Evolutionary conservation across 2,888 invertebrate species (phyloP), one percentile per base, ranked within the genome.

Genomic region (Nephrotoma appendiculata): DNA sequence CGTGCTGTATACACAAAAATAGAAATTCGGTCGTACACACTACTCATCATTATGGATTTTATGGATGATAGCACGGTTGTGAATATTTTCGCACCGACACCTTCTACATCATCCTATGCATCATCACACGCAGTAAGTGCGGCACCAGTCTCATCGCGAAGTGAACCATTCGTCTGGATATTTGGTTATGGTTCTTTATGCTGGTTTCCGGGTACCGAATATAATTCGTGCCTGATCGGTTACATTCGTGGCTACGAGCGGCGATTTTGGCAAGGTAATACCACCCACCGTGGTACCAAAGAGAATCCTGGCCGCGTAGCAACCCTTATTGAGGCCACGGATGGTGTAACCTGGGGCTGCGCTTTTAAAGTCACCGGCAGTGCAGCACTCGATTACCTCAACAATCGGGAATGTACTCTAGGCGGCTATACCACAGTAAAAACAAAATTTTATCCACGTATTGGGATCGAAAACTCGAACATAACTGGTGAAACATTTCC

Each of bases 131-230:
- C 85, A 44, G 31, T 85, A 43, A n/a, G 42, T 12, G 84, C 84
- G 6, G 15, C 85, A 41, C n/a, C 85, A 85, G 44, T 19, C 19
- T 6, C n/a, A 12, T 12, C 42, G 7, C 42, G 7, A 5, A 43
- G 42, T 84, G 85, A 85, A 42, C 43, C 85, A 44, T 19, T 44
- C 31, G 91, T 96, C 90, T 99, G 98, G 98, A 94, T 99, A 42
- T 99, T 98, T 90, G 99, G 98, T 0, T 99, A 99, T 89, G 99
- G 99, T 4, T 98, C 98, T 0, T 92, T 99, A 86, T 97, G 98
- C 92, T 99, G 98, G 98, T 95, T 96, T 92, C 97, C 97, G 0
- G 98, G 98, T 86, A 98, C 99, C 91, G 95, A 95, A 86, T 98
- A 95, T 90, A 93, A 94, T 89, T 94, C 95, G 89, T 95, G 96